A percentile compares a stretch with the other conserved stretches of the same genome.
These are phyloP conservation scores for Drosophila sucinea DNA, from an alignment of 1,140 invertebrate species.

Conservation along the genomic window DNA sequence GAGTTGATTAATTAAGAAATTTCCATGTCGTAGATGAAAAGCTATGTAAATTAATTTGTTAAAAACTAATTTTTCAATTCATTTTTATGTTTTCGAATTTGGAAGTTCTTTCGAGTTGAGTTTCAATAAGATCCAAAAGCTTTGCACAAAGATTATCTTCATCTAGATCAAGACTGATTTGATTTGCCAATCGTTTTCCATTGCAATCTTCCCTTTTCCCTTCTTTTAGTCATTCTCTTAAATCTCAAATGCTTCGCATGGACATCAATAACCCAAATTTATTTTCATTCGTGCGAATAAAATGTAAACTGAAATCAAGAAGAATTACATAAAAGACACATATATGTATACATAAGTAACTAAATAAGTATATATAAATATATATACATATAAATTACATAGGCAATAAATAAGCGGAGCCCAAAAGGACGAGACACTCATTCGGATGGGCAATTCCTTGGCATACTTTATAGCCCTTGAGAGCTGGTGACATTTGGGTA, in stretches of 20 bases:
- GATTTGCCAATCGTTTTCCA: too few species aligned
- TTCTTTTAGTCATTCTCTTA: background rate
- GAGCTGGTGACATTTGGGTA: slow-evolving; percentile 41
- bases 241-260: background rate
- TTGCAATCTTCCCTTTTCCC: too few species aligned
- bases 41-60: too few species aligned
- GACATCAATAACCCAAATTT: slow-evolving; percentile 17
- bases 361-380: slow-evolving; percentile 8
- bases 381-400: slow-evolving; percentile 30
- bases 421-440: slow-evolving; percentile 16
- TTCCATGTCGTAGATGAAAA: too few species aligned
- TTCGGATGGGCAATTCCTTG: slow-evolving; percentile 32
- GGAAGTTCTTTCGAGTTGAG: too few species aligned
- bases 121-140: background rate
- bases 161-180: background rate
- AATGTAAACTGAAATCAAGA: slow-evolving; percentile 45
- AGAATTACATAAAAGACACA: slow-evolving; percentile 33
- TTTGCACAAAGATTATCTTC: background rate
- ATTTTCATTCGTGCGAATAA: slow-evolving; percentile 27
- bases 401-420: slow-evolving; percentile 38
- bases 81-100: too few species aligned
- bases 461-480: slow-evolving; percentile 50
- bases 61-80: too few species aligned
- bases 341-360: background rate
- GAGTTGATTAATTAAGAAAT: too few species aligned